A percentile compares a stretch with the other conserved stretches of the same genome.
Evolutionary conservation across 2,797 vertebrate species (phyloP).

Genomic region (Hyperoplus lanceolatus): DNA sequence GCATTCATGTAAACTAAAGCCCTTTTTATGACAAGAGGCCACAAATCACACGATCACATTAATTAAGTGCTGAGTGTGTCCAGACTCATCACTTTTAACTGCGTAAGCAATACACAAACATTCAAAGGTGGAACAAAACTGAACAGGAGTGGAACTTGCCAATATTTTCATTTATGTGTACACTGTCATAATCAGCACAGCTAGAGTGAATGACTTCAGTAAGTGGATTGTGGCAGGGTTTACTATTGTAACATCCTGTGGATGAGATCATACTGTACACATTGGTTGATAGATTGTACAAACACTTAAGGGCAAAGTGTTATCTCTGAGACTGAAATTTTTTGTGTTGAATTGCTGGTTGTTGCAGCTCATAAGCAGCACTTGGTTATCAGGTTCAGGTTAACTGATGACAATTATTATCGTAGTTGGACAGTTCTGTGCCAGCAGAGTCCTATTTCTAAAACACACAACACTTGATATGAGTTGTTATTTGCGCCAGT

Average conservation of each 20-base stretch:
- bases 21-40: slow-evolving; percentile 78
- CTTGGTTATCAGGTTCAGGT: slow-evolving; percentile 76
- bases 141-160: slow-evolving; percentile 39
- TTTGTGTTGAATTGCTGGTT: slow-evolving; percentile 81
- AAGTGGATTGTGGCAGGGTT: slow-evolving; percentile 36
- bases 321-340: slow-evolving; percentile 78
- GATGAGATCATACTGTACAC: slow-evolving; percentile 65
- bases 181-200: slow-evolving; percentile 26
- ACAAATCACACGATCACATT: slow-evolving; percentile 65
- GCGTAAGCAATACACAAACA: slow-evolving; percentile 64
- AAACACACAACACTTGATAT: slow-evolving; percentile 49
- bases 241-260: slow-evolving; percentile 53
- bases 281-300: slow-evolving; percentile 76
- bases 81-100: slow-evolving; percentile 50
- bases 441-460: slow-evolving; percentile 69
- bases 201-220: slow-evolving; percentile 28
- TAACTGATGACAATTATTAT: slow-evolving; percentile 49
- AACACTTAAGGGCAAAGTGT: slow-evolving; percentile 82
- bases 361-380: slow-evolving; percentile 84
- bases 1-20: slow-evolving; percentile 79
- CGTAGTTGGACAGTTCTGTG: slow-evolving; percentile 68
- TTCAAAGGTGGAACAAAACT: slow-evolving; percentile 62
- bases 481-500: slow-evolving; percentile 59
- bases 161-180: slow-evolving; percentile 37
- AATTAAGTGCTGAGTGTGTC: slow-evolving; percentile 50